phyloP scores from a whole-genome alignment of 2,888 invertebrate genomes.

The Thymelicus acteon region DNA sequence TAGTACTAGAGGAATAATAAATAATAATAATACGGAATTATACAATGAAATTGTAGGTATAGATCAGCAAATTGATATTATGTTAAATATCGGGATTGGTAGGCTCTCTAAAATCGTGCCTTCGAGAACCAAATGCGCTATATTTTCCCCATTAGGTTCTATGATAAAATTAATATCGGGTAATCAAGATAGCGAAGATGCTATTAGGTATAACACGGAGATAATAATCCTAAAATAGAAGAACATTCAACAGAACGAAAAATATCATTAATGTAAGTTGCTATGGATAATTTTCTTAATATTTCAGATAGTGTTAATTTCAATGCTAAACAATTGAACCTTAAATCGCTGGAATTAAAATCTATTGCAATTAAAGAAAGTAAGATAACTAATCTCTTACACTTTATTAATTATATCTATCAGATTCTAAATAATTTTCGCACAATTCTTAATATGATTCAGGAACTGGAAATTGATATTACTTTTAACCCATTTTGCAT shows the following conservation, averaged over 20 bases:
- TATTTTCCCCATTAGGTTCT: conserved; percentile 4
- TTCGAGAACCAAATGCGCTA: neutral
- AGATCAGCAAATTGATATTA: neutral
- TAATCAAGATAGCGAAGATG: neutral
- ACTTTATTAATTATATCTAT: conserved; percentile 3
- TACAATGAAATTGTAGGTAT: neutral
- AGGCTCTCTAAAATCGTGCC: conserved; percentile 1
- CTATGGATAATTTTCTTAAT: conserved; percentile 11
- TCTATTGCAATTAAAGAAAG: neutral
- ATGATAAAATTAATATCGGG: conserved; percentile 1
- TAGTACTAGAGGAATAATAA: neutral
- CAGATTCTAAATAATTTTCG: conserved; percentile 21
- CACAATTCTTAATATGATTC: conserved; percentile 1
- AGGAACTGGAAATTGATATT: conserved; percentile 12
- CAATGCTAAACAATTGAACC: conserved; percentile 9
- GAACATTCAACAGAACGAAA: conserved; percentile 7
- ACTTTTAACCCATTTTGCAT: conserved; percentile 14
- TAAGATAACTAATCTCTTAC: neutral
- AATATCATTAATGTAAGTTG: conserved; percentile 10
- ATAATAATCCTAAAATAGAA: conserved; percentile 12
- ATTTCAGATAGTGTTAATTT: conserved; percentile 17
- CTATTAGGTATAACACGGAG: neutral
- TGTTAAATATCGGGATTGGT: neutral
- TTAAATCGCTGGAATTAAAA: conserved; percentile 1
- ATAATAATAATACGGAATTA: conserved; percentile 1